A percentile compares a stretch with the other conserved stretches of the same genome.
Evolutionary conservation across 2,113 vertebrate species (phyloP).

Genomic region (Ceyx margarethae): DNA sequence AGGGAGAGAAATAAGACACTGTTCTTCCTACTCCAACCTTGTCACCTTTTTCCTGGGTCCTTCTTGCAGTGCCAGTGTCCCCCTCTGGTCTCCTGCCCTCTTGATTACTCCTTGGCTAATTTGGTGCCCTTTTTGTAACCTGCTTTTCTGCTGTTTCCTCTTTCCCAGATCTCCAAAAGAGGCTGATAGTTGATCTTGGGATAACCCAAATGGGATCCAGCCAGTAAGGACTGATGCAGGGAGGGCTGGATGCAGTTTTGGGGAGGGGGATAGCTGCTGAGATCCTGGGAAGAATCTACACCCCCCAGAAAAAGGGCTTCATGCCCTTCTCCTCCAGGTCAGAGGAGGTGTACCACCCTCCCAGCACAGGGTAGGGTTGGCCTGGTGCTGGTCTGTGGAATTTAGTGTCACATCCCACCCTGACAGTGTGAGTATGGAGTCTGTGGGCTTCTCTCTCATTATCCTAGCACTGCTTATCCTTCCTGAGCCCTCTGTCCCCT

Average conservation of each 20-base stretch:
- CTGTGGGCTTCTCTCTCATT: background rate
- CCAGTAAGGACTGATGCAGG: background rate
- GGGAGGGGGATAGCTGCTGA: background rate
- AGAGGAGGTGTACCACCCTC: background rate
- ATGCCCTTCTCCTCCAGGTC: background rate
- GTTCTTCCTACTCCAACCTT: background rate
- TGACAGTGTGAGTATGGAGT: background rate
- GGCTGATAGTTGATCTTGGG: background rate
- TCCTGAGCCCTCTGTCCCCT: background rate
- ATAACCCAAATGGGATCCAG: background rate
- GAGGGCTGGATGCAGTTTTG: rapidly evolving
- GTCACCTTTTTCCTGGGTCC: background rate
- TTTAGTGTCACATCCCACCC: background rate
- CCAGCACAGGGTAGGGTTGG: background rate
- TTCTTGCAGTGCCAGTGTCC: background rate
- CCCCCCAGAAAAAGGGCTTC: background rate
- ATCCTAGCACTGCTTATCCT: background rate
- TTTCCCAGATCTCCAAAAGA: background rate
- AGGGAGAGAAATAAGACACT: background rate
- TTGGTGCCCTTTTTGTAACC: background rate
- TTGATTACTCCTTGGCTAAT: background rate
- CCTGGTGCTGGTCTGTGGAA: background rate
- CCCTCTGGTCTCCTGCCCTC: background rate
- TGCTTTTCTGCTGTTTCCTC: background rate
- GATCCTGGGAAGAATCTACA: background rate